phyloP scores from a whole-genome alignment of 2,113 vertebrate genomes.

The Crotalus tigris region DNA sequence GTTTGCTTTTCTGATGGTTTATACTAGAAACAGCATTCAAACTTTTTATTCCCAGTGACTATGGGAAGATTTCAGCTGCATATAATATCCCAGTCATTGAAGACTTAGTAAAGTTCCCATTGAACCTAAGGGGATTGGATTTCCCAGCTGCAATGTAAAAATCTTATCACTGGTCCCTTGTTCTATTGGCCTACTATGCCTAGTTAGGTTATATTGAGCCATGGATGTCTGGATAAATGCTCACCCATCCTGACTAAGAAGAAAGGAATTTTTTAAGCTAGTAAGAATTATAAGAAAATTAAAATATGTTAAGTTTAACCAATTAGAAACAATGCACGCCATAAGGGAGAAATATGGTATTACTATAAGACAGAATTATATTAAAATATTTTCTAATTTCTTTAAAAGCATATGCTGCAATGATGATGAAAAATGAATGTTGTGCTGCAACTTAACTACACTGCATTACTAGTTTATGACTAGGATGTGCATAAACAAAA shows the following conservation, averaged over 20 bases:
- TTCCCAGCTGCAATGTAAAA: not conserved
- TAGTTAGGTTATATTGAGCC: not conserved
- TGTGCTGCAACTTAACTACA: constrained; percentile 33
- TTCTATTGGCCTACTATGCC: not conserved
- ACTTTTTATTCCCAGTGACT: not conserved
- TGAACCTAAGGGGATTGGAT: not conserved
- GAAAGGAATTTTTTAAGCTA: not conserved
- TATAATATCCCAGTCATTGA: not conserved
- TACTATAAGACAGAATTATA: constrained; percentile 53
- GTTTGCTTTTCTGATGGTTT: not conserved
- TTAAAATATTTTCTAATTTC: constrained; percentile 54
- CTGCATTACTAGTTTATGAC: constrained; percentile 31
- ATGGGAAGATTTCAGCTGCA: not conserved
- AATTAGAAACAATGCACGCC: constrained; percentile 51
- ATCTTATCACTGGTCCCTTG: not conserved
- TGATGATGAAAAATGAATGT: constrained; percentile 37
- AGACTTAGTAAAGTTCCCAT: not conserved
- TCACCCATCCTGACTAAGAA: not conserved
- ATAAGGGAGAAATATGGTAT: constrained; percentile 45
- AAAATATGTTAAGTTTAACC: constrained; percentile 70
- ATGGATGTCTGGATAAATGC: not conserved
- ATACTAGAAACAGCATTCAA: not conserved
- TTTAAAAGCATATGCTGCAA: constrained; percentile 30
- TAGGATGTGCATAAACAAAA: not conserved
- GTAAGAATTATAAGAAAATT: constrained; percentile 52